phyloP scores from a whole-genome alignment of 2,797 vertebrate species.

The Acanthopagrus latus region DNA sequence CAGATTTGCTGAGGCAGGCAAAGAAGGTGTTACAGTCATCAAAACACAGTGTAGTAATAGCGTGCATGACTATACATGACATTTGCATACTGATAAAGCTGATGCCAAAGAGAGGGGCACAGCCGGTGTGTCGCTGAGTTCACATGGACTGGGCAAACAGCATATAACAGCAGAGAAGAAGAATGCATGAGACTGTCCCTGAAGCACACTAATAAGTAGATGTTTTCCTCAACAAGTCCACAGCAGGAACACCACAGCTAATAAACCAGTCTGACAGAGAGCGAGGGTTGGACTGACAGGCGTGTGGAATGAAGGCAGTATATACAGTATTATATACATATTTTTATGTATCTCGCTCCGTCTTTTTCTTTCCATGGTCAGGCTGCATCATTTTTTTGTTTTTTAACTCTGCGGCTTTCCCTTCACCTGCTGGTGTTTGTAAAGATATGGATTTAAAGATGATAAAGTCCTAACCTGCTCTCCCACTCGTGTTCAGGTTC shows the following conservation, averaged over 20 bases:
- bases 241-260: not conserved
- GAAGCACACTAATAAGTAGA: not conserved
- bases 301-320: not conserved
- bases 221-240: not conserved
- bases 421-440: not conserved
- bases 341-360: not conserved
- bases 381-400: not conserved
- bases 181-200: not conserved
- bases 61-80: not conserved
- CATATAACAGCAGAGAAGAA: not conserved
- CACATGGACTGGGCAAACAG: not conserved
- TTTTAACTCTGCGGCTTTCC: not conserved
- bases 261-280: not conserved
- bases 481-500: too few relatives aligned
- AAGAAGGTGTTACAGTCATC: not conserved
- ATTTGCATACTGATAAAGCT: not conserved
- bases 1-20: not conserved
- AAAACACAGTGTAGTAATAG: not conserved
- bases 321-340: not conserved
- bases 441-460: too few relatives aligned
- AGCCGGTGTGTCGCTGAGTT: not conserved
- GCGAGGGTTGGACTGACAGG: not conserved
- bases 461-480: too few relatives aligned
- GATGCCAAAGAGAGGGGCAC: not conserved
- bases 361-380: not conserved